phyloP scores from a whole-genome alignment of 1,140 invertebrate genomes.

The Magallana angulata region DNA sequence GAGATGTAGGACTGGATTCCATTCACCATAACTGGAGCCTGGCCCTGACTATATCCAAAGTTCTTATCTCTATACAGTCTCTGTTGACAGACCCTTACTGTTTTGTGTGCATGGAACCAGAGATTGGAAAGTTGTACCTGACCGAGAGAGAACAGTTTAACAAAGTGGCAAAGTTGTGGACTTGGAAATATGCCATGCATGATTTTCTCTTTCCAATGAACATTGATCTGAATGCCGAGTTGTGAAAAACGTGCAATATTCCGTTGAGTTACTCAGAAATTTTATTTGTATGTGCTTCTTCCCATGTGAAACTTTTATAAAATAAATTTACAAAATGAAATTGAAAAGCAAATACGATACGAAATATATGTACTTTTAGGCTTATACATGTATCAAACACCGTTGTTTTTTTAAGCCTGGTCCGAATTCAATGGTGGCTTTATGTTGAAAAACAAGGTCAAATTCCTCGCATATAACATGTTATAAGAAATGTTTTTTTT shows the following conservation, averaged over 20 bases:
- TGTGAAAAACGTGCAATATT: not conserved
- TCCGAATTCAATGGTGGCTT: too few relatives aligned
- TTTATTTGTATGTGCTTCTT: too few relatives aligned
- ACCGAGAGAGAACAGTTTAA: constrained; percentile 89
- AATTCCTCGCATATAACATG: too few relatives aligned
- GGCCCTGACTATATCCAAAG: constrained; percentile 93
- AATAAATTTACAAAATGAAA: too few relatives aligned
- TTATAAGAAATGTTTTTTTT: too few relatives aligned
- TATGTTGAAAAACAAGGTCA: too few relatives aligned
- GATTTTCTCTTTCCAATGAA: constrained; percentile 81
- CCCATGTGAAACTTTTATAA: too few relatives aligned
- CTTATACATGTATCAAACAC: too few relatives aligned
- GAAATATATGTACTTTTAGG: too few relatives aligned
- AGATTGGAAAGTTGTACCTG: constrained; percentile 89
- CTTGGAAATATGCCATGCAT: constrained; percentile 95
- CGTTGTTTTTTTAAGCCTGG: too few relatives aligned
- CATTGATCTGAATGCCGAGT: constrained; percentile 68
- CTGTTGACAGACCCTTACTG: constrained; percentile 95
- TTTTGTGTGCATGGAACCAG: constrained; percentile 94
- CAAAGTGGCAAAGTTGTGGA: constrained; percentile 91
- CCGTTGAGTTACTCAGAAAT: too few relatives aligned
- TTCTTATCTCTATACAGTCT: constrained; percentile 85
- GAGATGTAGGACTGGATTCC: constrained; percentile 97
- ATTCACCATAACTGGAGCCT: constrained; percentile 97
- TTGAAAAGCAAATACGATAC: too few relatives aligned